Percentiles rank a stretch among this genome's conserved stretches.
Evolutionary conservation across 2,888 invertebrate species (phyloP).

Genomic region (Drosophila borealis): DNA sequence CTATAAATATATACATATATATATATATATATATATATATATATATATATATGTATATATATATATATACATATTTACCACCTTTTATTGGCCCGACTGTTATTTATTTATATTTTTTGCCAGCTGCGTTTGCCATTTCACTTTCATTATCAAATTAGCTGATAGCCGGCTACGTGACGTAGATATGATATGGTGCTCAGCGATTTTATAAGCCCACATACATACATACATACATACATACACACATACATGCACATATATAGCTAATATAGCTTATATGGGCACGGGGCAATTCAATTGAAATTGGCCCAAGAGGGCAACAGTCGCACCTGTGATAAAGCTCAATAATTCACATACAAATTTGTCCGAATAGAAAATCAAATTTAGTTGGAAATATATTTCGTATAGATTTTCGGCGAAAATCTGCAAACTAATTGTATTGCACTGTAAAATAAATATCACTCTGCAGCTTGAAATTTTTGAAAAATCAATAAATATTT

Average conservation of each 20-base stretch:
- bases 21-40: neutral
- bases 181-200: slow-evolving; percentile 38
- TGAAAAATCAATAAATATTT: too few species aligned
- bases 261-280: neutral
- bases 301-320: slow-evolving; percentile 19
- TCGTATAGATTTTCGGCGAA: neutral
- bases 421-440: neutral
- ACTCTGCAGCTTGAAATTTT: too few species aligned
- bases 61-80: neutral
- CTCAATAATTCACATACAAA: slow-evolving; percentile 1
- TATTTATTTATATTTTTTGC: slow-evolving; percentile 13
- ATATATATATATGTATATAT: neutral
- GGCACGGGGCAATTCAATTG: slow-evolving; percentile 25
- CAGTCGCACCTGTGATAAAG: neutral
- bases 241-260: neutral
- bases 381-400: neutral
- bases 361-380: neutral
- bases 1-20: neutral
- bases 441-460: too few species aligned
- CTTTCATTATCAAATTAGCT: slow-evolving; percentile 61
- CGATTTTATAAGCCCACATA: neutral
- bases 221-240: neutral
- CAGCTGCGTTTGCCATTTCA: slow-evolving; percentile 57
- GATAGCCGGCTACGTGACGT: slow-evolving; percentile 69
- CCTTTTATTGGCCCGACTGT: slow-evolving; percentile 9